These are phyloP conservation scores for Hystrix brachyura DNA, from an alignment of 2,113 vertebrate species.

Conservation along the genomic window DNA sequence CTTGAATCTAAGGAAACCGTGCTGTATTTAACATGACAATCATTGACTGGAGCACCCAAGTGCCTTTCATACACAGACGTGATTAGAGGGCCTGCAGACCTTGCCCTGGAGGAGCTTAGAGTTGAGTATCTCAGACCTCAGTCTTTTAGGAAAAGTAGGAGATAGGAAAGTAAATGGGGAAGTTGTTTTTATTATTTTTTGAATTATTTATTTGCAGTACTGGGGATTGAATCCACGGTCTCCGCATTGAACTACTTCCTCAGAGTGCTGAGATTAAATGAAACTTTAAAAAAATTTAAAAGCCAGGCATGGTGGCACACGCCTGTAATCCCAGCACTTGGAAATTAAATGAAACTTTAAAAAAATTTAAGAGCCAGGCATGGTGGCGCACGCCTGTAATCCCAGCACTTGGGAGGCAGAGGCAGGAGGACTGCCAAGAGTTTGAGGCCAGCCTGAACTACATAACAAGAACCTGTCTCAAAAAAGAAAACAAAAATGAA, in stretches of 20 bases:
- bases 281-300: neutral
- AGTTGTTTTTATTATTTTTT: neutral
- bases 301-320: too few relatives aligned
- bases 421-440: too few relatives aligned
- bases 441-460: too few relatives aligned
- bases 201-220: neutral
- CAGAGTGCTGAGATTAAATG: neutral
- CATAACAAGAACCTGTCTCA: too few relatives aligned
- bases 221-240: neutral
- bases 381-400: too few relatives aligned
- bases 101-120: neutral
- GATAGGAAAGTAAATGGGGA: conserved; percentile 2
- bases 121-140: neutral
- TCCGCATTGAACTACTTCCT: neutral
- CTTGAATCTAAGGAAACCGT: neutral
- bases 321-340: too few relatives aligned
- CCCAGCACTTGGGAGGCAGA: too few relatives aligned
- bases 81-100: neutral
- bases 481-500: too few relatives aligned
- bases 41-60: neutral
- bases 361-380: neutral
- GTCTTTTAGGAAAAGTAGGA: neutral
- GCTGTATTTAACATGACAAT: neutral
- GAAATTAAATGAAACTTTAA: neutral
- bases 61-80: neutral